Evolutionary conservation across 64 coral and sea anemone genomes (phyloP).

Genomic region (Trachythela sp.): DNA sequence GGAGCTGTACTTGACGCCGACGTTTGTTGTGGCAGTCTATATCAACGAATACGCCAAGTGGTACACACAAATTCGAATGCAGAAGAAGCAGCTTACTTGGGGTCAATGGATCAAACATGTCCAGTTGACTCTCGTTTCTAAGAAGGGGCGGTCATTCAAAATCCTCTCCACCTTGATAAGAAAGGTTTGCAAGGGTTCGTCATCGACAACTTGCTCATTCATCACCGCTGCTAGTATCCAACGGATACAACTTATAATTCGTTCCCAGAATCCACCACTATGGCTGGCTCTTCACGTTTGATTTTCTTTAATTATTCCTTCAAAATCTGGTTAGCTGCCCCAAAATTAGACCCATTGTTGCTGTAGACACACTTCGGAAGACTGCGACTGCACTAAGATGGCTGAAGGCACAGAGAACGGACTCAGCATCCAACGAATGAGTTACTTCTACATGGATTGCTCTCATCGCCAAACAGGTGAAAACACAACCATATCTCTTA

Average conservation of each 20-base stretch:
- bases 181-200: background rate
- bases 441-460: background rate
- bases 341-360: background rate
- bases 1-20: background rate
- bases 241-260: background rate
- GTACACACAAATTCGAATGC: background rate
- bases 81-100: background rate
- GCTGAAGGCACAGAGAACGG: background rate
- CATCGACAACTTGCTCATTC: background rate
- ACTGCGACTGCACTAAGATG: background rate
- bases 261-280: background rate
- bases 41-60: background rate
- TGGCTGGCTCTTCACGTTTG: background rate
- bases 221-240: background rate
- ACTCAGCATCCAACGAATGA: background rate
- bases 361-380: background rate
- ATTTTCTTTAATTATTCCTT: background rate
- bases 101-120: background rate
- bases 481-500: background rate
- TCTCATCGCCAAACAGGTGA: background rate
- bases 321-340: background rate
- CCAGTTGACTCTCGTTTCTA: background rate
- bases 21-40: background rate
- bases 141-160: background rate
- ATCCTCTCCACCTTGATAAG: background rate